These are phyloP conservation scores for Litocranius walleri DNA, from an alignment of 2,113 vertebrate genomes.

Conservation along the genomic window DNA sequence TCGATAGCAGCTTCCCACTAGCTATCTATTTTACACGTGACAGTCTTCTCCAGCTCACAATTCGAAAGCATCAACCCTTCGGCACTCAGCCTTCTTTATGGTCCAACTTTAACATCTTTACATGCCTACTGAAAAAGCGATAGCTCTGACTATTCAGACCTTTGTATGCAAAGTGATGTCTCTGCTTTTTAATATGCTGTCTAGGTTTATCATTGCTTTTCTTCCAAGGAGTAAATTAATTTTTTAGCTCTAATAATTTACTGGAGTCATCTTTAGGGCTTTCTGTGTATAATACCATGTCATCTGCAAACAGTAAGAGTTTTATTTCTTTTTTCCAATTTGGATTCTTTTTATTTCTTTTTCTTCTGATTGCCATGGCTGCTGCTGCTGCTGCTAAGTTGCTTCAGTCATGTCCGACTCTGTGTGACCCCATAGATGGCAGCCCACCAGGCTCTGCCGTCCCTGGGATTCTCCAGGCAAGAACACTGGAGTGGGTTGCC, in stretches of 20 bases:
- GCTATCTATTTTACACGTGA: neutral
- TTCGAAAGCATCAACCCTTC: neutral
- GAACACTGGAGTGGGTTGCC: too few species aligned
- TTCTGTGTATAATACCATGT: neutral
- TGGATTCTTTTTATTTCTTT: neutral
- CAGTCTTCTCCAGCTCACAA: neutral
- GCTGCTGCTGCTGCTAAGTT: neutral
- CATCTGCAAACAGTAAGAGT: neutral
- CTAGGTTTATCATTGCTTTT: neutral
- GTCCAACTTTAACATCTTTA: neutral
- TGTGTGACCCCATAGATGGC: neutral
- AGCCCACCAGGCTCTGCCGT: neutral
- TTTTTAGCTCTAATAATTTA: neutral
- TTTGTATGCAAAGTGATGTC: neutral
- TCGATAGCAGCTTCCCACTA: neutral
- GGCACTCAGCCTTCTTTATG: neutral
- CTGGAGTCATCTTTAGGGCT: neutral
- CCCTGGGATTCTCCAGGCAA: neutral
- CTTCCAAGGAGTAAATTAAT: neutral
- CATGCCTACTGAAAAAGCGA: neutral
- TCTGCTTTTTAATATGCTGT: neutral
- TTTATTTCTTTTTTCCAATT: neutral
- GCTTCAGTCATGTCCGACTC: fast-evolving
- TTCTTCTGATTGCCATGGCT: neutral
- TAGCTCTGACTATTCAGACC: neutral